phyloP scores from a whole-genome alignment of 1,140 invertebrate species.

The Zophobas atratus region DNA sequence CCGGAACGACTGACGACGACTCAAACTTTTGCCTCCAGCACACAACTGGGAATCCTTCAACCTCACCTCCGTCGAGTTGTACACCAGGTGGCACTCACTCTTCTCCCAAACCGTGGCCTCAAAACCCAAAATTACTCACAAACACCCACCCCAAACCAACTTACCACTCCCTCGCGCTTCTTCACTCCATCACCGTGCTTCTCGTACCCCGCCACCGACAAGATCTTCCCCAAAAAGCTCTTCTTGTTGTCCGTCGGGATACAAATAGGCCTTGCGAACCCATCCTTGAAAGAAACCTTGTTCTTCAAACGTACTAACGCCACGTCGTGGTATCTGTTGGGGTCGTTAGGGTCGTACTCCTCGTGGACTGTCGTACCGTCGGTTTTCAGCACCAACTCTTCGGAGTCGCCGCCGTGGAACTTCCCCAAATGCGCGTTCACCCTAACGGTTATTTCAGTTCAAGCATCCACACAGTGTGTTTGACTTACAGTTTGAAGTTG shows the following conservation, averaged over 20 bases:
- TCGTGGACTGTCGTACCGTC: constrained; percentile 59
- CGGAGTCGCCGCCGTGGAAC: constrained; percentile 68
- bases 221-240: constrained; percentile 61
- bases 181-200: constrained; percentile 70
- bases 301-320: constrained; percentile 60
- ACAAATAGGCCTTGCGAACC: constrained; percentile 78
- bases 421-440: constrained; percentile 75
- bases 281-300: constrained; percentile 45
- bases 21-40: constrained; percentile 72
- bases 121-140: background rate
- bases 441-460: constrained; percentile 64
- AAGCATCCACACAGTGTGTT: background rate
- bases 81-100: constrained; percentile 9
- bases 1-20: constrained; percentile 49
- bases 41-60: constrained; percentile 71
- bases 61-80: background rate
- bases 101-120: constrained; percentile 29
- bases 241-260: constrained; percentile 69
- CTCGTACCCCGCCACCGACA: constrained; percentile 79
- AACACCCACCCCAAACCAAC: constrained; percentile 49
- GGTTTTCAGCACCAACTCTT: constrained; percentile 62
- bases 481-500: constrained; percentile 70
- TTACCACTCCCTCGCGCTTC: constrained; percentile 74
- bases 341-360: constrained; percentile 57
- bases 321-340: constrained; percentile 61